Evolutionary conservation across 2,797 vertebrate species (phyloP), one percentile per base, ranked within the genome.

Genomic region (Hemibagrus guttatus): DNA sequence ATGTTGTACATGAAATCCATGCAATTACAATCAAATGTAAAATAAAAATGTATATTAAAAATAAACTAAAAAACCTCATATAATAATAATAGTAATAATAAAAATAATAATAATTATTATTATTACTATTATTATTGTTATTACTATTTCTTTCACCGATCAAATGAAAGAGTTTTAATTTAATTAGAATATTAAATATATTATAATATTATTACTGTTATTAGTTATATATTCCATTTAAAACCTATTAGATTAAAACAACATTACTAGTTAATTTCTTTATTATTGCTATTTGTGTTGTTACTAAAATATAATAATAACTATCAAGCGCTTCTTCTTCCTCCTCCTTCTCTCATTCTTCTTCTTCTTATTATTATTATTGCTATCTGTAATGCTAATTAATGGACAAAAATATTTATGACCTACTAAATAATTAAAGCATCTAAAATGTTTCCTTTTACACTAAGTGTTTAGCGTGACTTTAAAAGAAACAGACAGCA

Each of bases 401-500:
- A 72, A n/a, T 14, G 23, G 35, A 46, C 72, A 75, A 49, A n/a
- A n/a, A 31, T 1, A 54, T 17, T 9, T 17, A 76, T 6, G 12
- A 0, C 12, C 11, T 4, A 19, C 0, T 49, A 46, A 52, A 82
- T 82, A 28, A 23, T 31, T 49, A 35, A 42, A 42, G 42, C 16
- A 31, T 31, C 12, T 56, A 31, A 56, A 56, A 56, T 56, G 19
- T 4, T 31, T 19, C 5, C 4, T 78, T 6, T 54, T 75, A 49
- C 46, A 49, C 16, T 54, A 31, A 54, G 12, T 56, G 21, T 19
- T 59, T 42, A 86, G 56, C 13, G 61, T 6, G 58, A 8, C 74
- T 54, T 35, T 58, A 61, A 28, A 21, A 56, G 13, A 21, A 69
- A 49, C 85, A 19, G 85, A 42, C 92, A 85, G 86, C 86, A 89